phyloP scores from a whole-genome alignment of 2,797 vertebrate species.

The Argya squamiceps region DNA sequence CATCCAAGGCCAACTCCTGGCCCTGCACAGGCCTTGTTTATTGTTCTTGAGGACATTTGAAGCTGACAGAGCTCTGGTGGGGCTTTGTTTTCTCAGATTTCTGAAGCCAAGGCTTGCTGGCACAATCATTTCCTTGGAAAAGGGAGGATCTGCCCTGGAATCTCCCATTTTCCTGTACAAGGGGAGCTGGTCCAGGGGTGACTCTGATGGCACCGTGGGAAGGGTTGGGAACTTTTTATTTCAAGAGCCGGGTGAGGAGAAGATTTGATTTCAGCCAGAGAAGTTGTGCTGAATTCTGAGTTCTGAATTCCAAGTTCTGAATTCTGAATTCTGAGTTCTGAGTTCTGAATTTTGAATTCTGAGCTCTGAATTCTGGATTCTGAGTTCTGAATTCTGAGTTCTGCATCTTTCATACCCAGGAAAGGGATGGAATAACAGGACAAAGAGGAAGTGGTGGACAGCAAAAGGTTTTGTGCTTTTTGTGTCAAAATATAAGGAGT shows the following conservation, averaged over 20 bases:
- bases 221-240: rapidly evolving
- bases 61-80: neutral
- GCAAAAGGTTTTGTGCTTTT: neutral
- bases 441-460: neutral
- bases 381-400: neutral
- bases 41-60: neutral
- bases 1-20: neutral
- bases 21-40: rapidly evolving
- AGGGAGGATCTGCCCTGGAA: neutral
- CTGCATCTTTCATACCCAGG: neutral
- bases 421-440: neutral
- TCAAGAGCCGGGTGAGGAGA: neutral
- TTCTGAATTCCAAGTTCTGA: neutral
- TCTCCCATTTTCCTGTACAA: neutral
- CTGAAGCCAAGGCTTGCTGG: neutral
- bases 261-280: neutral
- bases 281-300: neutral
- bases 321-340: neutral
- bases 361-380: neutral
- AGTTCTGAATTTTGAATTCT: neutral
- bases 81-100: neutral
- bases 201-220: neutral
- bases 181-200: neutral
- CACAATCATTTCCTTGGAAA: neutral
- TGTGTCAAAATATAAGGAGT: neutral